phyloP scores from a whole-genome alignment of 1,140 invertebrate genomes.

The Stegodyphus dumicola region DNA sequence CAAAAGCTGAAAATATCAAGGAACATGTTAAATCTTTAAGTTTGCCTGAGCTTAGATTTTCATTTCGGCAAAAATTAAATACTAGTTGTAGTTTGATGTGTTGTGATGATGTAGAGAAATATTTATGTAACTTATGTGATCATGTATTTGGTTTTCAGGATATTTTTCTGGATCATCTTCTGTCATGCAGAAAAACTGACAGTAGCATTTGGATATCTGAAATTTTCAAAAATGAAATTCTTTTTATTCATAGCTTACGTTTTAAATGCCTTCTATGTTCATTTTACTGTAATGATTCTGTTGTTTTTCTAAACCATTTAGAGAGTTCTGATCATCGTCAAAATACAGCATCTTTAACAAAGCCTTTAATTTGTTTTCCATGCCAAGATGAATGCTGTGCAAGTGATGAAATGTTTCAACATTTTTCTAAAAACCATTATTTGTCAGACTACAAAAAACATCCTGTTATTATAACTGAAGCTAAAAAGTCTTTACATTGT shows the following conservation, averaged over 20 bases:
- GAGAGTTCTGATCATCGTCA: constrained; percentile 74
- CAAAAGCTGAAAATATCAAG: too few relatives aligned
- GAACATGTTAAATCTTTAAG: too few relatives aligned
- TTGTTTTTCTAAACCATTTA: constrained; percentile 81
- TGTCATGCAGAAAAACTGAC: neutral
- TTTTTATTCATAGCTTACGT: constrained; percentile 71
- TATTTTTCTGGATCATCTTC: constrained; percentile 32
- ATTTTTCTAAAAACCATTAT: constrained; percentile 70
- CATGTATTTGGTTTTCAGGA: constrained; percentile 17
- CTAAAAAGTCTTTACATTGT: constrained; percentile 34
- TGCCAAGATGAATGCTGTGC: constrained; percentile 79
- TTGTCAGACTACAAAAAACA: neutral
- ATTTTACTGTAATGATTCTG: constrained; percentile 84
- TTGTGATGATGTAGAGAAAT: too few relatives aligned
- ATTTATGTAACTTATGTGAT: neutral
- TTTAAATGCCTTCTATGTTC: constrained; percentile 85
- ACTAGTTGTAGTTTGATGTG: too few relatives aligned
- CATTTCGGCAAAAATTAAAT: too few relatives aligned
- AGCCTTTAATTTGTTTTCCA: constrained; percentile 80
- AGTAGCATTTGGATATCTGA: constrained; percentile 76
- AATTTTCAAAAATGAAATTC: constrained; percentile 79
- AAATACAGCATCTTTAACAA: constrained; percentile 69
- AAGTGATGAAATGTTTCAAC: constrained; percentile 76
- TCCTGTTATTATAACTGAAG: constrained; percentile 43
- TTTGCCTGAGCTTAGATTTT: too few relatives aligned